Evolutionary conservation across 2,888 invertebrate genomes (phyloP), one percentile per base, ranked within the genome.

Genomic region (Drosophila lacicola): DNA sequence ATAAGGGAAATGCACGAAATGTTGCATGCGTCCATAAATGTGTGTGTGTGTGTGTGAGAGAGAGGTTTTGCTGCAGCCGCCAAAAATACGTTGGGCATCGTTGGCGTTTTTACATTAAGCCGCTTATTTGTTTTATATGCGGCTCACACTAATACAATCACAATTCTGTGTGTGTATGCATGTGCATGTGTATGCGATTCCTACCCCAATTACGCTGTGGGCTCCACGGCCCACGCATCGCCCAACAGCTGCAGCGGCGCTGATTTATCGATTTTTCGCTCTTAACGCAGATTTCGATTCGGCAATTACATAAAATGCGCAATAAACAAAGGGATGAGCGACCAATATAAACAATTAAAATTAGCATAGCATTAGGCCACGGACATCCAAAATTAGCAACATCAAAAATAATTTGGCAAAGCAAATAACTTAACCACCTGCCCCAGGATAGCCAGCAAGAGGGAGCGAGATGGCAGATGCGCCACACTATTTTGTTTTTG

Each of bases 231-330:
- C 69, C 70, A 87, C 83, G 80, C 82, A 81, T 72, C 72, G 45
- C 66, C 57, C 25, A 70, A 74, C 81, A 84, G 88, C 78, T 83
- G 83, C 83, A 83, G 82, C 80, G 82, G 83, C 83, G 83, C 83
- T 83, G 83, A 83, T 83, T 83, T 83, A 83, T 83, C 70, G 89
- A 83, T 83, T 83, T 83, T 83, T 89, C 83, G 69, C 78, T 71
- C 55, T 39, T 44, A 55, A 57, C 67, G 51, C 25, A 50, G 36
- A 45, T 45, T 61, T 61, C 50, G 33, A 60, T 53, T 73, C 45
- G 64, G 41, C 63, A 87, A 78, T 83, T 83, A 83, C 60, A 83
- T 83, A 83, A 83, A 83, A 64, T 39, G 36, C 25, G 60, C 33
- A 54, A 39, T 34, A 29, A 34, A 33, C 5, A 41, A 25, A 57